Percentiles rank a stretch among this genome's conserved stretches.
These are phyloP conservation scores for Ephestia elutella DNA, from an alignment of 1,140 invertebrate species.

Conservation along the genomic window DNA sequence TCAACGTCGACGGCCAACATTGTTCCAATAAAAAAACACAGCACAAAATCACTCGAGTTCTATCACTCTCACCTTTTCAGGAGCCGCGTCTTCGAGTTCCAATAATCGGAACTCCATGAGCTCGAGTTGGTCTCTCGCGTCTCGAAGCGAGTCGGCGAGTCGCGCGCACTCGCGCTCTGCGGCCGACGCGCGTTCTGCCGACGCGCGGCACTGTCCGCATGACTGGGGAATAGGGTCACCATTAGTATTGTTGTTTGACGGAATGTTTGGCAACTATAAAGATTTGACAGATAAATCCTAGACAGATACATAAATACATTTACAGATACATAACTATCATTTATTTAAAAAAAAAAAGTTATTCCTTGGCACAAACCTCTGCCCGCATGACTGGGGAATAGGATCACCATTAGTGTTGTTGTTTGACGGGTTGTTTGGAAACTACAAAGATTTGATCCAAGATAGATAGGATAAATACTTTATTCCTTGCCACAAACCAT, in stretches of 20 bases:
- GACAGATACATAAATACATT: too few relatives aligned
- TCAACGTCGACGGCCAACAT: too few relatives aligned
- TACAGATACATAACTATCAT: too few relatives aligned
- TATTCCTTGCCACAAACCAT: too few relatives aligned
- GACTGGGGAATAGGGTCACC: conserved; percentile 30
- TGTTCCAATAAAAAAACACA: too few relatives aligned
- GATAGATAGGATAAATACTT: too few relatives aligned
- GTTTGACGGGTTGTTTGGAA: not conserved
- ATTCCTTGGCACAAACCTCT: too few relatives aligned
- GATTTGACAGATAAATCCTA: too few relatives aligned
- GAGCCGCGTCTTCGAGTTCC: conserved; percentile 73
- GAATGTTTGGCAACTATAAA: not conserved
- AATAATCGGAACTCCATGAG: conserved; percentile 77
- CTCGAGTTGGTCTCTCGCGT: conserved; percentile 76
- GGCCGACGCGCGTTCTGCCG: conserved; percentile 52
- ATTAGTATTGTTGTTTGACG: not conserved
- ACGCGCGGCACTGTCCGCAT: conserved; percentile 58
- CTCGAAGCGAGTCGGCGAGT: conserved; percentile 73
- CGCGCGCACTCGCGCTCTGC: conserved; percentile 69
- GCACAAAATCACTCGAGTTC: too few relatives aligned
- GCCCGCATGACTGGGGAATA: conserved; percentile 51
- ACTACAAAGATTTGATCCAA: too few relatives aligned
- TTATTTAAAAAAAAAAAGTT: too few relatives aligned
- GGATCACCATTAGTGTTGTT: not conserved
- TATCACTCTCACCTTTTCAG: conserved; percentile 51